Evolutionary conservation across 2,888 invertebrate genomes (phyloP).

Genomic region (Choreutis nemorana): DNA sequence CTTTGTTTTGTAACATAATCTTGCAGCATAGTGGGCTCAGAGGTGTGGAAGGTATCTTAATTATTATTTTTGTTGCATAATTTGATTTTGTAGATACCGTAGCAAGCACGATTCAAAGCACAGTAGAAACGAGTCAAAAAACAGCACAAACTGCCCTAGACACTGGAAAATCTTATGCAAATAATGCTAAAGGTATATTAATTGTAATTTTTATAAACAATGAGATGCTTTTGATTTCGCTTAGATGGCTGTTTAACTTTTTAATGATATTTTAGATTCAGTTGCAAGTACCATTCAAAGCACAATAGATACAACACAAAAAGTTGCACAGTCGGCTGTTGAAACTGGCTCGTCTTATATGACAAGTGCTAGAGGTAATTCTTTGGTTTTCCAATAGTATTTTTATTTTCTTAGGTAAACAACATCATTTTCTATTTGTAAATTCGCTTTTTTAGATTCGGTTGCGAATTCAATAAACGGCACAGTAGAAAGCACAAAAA

Average conservation of each 20-base stretch:
- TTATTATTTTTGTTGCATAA: constrained; percentile 4
- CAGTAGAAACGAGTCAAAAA: constrained; percentile 30
- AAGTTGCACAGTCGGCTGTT: constrained; percentile 7
- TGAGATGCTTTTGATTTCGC: no score
- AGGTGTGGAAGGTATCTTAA: constrained; percentile 11
- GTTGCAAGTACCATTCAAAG: constrained; percentile 4
- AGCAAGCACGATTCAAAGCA: constrained; percentile 19
- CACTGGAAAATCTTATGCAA: constrained; percentile 21
- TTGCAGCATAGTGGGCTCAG: constrained; percentile 10
- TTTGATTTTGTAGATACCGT: constrained; percentile 31
- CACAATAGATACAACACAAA: constrained; percentile 9
- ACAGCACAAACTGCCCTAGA: constrained; percentile 24
- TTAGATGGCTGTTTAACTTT: neutral
- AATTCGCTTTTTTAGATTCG: constrained; percentile 27
- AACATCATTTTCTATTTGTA: neutral
- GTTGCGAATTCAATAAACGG: constrained; percentile 25
- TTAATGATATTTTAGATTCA: constrained; percentile 6
- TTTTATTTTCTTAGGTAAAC: neutral
- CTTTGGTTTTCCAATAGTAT: constrained; percentile 4
- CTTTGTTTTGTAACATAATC: constrained; percentile 3
- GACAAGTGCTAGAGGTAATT: constrained; percentile 11
- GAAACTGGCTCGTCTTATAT: constrained; percentile 9
- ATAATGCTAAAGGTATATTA: constrained; percentile 27
- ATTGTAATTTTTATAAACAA: no score
- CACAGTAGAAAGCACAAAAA: constrained; percentile 34